Evolutionary conservation across 2,888 invertebrate species (phyloP).

Genomic region (Muschampia plurimacula): DNA sequence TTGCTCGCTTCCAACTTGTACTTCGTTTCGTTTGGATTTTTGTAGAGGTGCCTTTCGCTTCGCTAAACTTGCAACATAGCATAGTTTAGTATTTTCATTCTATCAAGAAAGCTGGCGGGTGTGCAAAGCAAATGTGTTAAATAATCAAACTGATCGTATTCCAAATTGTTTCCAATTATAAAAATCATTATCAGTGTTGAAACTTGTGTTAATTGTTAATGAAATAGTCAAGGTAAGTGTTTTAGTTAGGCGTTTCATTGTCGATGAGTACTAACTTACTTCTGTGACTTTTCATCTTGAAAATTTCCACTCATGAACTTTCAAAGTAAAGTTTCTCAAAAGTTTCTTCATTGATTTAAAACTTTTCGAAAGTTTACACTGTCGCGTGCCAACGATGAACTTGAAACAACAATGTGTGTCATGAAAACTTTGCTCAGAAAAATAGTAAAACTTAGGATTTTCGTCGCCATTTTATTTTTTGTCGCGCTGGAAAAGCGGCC

Average conservation of each 20-base stretch:
- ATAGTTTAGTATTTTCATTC: constrained; percentile 80
- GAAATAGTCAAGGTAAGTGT: constrained; percentile 82
- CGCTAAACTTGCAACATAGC: constrained; percentile 85
- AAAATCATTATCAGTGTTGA: constrained; percentile 57
- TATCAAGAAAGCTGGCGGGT: constrained; percentile 84
- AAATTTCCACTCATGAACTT: constrained; percentile 85
- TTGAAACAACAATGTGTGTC: constrained; percentile 60
- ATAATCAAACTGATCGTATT: constrained; percentile 60
- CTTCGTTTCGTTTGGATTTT: constrained; percentile 78
- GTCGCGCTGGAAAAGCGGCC: constrained; percentile 87
- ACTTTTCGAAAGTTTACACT: constrained; percentile 67
- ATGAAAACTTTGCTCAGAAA: constrained; percentile 77
- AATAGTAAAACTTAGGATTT: constrained; percentile 86
- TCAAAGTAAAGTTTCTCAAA: constrained; percentile 77
- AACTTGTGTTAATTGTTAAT: constrained; percentile 70
- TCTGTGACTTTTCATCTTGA: constrained; percentile 78
- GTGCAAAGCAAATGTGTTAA: constrained; percentile 81
- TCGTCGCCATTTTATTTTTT: constrained; percentile 87
- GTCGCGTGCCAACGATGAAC: constrained; percentile 59
- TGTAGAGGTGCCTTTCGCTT: constrained; percentile 85
- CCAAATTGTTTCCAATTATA: constrained; percentile 58
- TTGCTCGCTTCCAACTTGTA: constrained; percentile 76
- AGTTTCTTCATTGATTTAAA: constrained; percentile 74
- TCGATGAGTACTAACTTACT: constrained; percentile 70
- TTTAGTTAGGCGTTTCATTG: constrained; percentile 56